A percentile compares a stretch with the other conserved stretches of the same genome.
These are phyloP conservation scores for Phyllotis vaccarum DNA, from an alignment of 2,797 vertebrate species.

Conservation along the genomic window DNA sequence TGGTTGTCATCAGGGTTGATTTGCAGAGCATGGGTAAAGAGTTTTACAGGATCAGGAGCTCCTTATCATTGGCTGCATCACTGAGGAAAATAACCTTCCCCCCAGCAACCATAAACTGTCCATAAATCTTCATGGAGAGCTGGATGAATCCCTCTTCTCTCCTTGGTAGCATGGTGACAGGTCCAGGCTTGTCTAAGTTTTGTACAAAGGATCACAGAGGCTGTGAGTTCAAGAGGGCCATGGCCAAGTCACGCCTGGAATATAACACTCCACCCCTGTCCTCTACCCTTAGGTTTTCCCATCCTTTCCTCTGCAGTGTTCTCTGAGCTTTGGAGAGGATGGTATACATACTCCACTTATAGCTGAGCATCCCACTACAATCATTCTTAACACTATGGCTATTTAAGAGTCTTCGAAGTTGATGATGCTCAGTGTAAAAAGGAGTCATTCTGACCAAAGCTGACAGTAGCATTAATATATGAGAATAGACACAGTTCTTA, in stretches of 20 bases:
- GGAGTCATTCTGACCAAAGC: neutral
- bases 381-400: neutral
- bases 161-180: neutral
- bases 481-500: neutral
- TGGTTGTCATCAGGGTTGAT: neutral
- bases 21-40: neutral
- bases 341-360: neutral
- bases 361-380: neutral
- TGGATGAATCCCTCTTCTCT: neutral
- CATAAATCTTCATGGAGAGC: neutral
- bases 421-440: neutral
- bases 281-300: neutral
- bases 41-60: neutral
- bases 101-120: neutral
- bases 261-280: neutral
- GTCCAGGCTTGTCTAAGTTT: neutral
- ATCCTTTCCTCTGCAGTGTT: neutral
- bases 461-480: neutral
- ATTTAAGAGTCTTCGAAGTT: neutral
- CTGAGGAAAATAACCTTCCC: neutral
- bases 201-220: neutral
- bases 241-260: neutral
- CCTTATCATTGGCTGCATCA: neutral
- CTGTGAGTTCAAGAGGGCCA: neutral
- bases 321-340: no score